Conservation (phyloP, 2,797 vertebrate species). For the Ptychobarbus kaznakovi region DNA sequence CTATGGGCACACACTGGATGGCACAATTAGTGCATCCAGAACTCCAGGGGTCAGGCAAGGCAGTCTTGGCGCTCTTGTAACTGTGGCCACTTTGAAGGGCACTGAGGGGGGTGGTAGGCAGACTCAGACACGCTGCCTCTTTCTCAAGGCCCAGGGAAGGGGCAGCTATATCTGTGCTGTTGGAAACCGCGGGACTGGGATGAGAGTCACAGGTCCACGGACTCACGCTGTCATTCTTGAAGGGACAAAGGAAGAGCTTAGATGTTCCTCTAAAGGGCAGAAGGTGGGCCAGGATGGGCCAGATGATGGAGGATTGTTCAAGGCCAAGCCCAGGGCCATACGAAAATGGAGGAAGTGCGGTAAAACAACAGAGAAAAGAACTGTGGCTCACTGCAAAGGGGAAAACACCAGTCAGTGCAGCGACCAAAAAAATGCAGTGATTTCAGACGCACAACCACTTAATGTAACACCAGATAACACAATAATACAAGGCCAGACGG, state of each 20-base stretch:
- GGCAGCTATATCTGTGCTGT: slow-evolving; percentile 75
- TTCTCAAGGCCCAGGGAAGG: slow-evolving; percentile 76
- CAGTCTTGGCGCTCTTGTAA: slow-evolving; percentile 76
- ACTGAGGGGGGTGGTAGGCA: slow-evolving; percentile 76
- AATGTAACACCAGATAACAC: slow-evolving; percentile 17
- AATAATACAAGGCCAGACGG: slow-evolving; percentile 29
- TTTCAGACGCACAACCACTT: slow-evolving; percentile 7
- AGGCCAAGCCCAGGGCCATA: slow-evolving; percentile 71
- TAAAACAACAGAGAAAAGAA: slow-evolving; percentile 62
- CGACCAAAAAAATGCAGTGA: slow-evolving; percentile 13
- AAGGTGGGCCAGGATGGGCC: slow-evolving; percentile 57
- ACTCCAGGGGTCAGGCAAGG: slow-evolving; percentile 64
- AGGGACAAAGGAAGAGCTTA: slow-evolving; percentile 66
- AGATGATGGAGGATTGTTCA: slow-evolving; percentile 58
- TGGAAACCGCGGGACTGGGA: slow-evolving; percentile 60
- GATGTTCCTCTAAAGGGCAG: slow-evolving; percentile 53
- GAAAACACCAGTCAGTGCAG: slow-evolving; percentile 22
- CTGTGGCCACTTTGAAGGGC: slow-evolving; percentile 80
- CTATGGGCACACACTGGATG: slow-evolving; percentile 40
- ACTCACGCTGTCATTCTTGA: slow-evolving; percentile 69
- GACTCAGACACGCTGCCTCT: slow-evolving; percentile 80
- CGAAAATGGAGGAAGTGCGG: slow-evolving; percentile 80
- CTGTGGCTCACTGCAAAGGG: slow-evolving; percentile 55
- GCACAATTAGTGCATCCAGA: slow-evolving; percentile 25
- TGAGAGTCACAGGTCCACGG: slow-evolving; percentile 27